Base-by-base conservation (phyloP, 2,113 vertebrate genomes). In the Nesogale talazaci region DNA sequence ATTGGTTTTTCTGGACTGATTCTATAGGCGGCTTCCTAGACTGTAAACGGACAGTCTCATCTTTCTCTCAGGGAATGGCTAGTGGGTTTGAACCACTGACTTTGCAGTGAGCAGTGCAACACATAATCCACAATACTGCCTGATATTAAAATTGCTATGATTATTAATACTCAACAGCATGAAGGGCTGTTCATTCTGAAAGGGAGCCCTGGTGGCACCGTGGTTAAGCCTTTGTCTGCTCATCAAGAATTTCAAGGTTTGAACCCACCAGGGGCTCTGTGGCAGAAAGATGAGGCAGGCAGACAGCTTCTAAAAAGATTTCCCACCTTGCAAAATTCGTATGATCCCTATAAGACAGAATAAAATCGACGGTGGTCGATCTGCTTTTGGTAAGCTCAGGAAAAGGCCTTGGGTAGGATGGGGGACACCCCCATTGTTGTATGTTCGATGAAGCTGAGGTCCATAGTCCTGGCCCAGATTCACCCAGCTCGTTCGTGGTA, bases 371-470 rank as follows among this genome's bases (percentile, higher is more conserved):
- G 65, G 65, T 29, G 15, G 65, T 67, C 27, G 9, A 25, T 67
- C 31, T 67, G 29, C 15, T 31, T 67, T 67, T 31, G 65, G 65
- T 67, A 56, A 77, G 69, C 67, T 84, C 34, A 36, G 52, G 75
- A 83, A 77, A 84, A 87, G 46, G 11, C 52, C 42, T 56, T 88
- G 63, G 77, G 12, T 34, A 12, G 20, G 31, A 85, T 82, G 69
- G 91, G 59, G 16, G 40, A 70, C 74, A 92, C 38, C 63, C 38
- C 63, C n/a, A 57, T 83, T 16, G 29, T 87, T 92, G 89, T 65
- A 77, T 94, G 52, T 80, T 72, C 56, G 65, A 92, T 61, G 91
- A 94, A 94, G 91, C 56, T 63, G 91, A 95, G 91, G 69, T 46
- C 38, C 42, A 36, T 25, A 29, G 34, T 25, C 22, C 81, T 85